phyloP scores from a whole-genome alignment of 2,888 invertebrate species.

The Creontiades dilutus region DNA sequence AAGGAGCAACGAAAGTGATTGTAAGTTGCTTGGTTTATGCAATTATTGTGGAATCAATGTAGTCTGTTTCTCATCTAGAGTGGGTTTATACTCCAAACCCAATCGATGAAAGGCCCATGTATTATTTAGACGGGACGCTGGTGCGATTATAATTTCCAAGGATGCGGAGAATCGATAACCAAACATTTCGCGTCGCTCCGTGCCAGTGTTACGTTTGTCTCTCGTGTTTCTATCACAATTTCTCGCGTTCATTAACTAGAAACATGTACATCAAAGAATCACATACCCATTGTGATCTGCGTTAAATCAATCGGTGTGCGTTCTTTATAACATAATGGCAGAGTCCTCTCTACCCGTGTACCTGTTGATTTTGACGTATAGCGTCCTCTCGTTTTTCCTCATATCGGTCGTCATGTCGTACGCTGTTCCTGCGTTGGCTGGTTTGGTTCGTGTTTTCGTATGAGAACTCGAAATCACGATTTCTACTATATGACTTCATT shows the following conservation, averaged over 20 bases:
- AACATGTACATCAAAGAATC: not conserved
- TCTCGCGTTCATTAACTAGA: not conserved
- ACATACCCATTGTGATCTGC: not conserved
- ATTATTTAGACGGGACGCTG: not conserved
- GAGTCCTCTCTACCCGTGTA: constrained; percentile 5
- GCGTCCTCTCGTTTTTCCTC: constrained; percentile 33
- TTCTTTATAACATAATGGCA: not conserved
- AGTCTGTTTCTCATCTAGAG: no score
- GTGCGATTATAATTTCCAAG: not conserved
- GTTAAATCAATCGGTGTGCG: not conserved
- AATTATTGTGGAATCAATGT: no score
- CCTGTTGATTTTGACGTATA: constrained; percentile 48
- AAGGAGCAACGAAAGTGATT: constrained; percentile 90
- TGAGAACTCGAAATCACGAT: not conserved
- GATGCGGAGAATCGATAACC: not conserved
- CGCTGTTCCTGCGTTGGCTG: constrained; percentile 9
- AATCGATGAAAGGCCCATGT: not conserved
- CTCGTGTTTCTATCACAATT: not conserved
- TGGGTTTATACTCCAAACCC: not conserved
- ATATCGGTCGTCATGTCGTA: constrained; percentile 48
- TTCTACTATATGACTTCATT: not conserved
- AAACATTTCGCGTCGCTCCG: not conserved
- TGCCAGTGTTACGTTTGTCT: not conserved
- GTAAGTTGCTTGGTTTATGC: constrained; percentile 68
- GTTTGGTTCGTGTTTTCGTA: not conserved